Conservation (phyloP, 2,797 vertebrate species). For the Micrastur ruficollis region DNA sequence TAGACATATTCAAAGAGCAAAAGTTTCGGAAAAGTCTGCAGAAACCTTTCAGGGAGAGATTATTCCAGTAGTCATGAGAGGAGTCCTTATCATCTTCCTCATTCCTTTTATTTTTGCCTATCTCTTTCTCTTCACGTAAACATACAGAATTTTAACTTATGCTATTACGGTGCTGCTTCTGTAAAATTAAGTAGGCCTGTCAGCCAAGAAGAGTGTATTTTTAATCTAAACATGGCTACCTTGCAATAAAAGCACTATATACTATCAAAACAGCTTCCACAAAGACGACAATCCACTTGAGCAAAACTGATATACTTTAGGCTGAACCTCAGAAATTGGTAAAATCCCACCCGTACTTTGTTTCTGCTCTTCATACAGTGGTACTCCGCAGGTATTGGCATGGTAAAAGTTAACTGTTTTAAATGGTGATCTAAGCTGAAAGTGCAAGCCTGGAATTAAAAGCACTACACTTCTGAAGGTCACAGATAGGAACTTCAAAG, state of each 20-base stretch:
- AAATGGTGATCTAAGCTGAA: neutral
- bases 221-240: neutral
- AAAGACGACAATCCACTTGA: neutral
- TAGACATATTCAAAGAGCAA: neutral
- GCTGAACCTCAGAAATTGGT: neutral
- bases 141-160: neutral
- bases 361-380: neutral
- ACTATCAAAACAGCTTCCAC: neutral
- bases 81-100: neutral
- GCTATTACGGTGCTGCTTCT: neutral
- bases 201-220: neutral
- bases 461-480: neutral
- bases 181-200: neutral
- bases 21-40: neutral
- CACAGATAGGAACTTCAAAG: neutral
- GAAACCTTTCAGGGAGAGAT: neutral
- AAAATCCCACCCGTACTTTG: neutral
- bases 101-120: neutral
- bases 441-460: neutral
- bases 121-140: neutral
- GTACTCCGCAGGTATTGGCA: neutral
- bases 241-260: neutral
- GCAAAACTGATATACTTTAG: neutral
- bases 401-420: neutral
- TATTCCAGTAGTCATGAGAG: neutral